Base-by-base conservation (phyloP, 2,797 vertebrate genomes). In the Manis javanica region DNA sequence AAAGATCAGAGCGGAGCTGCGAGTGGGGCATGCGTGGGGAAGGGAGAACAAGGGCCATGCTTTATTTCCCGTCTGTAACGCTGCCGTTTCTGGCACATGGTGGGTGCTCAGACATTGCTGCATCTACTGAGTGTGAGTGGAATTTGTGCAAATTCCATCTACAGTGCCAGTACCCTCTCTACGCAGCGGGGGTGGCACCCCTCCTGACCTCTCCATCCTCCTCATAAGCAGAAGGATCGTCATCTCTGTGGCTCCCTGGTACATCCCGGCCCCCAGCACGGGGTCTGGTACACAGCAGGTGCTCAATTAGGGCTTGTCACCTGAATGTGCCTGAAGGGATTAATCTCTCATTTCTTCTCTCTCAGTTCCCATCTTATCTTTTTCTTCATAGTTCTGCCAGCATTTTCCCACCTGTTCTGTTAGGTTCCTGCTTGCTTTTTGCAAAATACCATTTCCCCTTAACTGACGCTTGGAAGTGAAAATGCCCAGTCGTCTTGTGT, bases 251-350 rank as follows among this genome's bases (percentile, higher is more conserved):
- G 24, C 7, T 78, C 29, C 7, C 21, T 1, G 18, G 12, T 2
- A 2, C 0, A 0, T 26, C 51, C 8, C 11, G 23, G 23, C 5
- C 1, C 6, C 19, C 23, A 14, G 26, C 34, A 39, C 4, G 4
- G 69, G 9, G 21, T 4, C 26, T 42, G 51, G 49, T 3, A 42
- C 3, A 9, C 0, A n/a, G 13, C 51, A 26, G 68, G 11, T 0
- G 23, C 68, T n/a, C 42, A 55, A 34, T 18, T 23, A n/a, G 10
- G 4, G 5, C 8, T 21, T n/a, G 34, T 34, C 42, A 24, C 14
- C 10, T 4, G 29, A 16, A 19, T 0, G 49, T 5, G 26, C 2
- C 0, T 0, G 26, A 16, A 0, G 0, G 29, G 18, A 49, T 1
- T 1, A 18, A 10, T 29, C 12, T 59, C 8, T 9, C 14, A 1